Conservation (phyloP, 2,797 vertebrate species). For the Cetoscarus ocellatus region DNA sequence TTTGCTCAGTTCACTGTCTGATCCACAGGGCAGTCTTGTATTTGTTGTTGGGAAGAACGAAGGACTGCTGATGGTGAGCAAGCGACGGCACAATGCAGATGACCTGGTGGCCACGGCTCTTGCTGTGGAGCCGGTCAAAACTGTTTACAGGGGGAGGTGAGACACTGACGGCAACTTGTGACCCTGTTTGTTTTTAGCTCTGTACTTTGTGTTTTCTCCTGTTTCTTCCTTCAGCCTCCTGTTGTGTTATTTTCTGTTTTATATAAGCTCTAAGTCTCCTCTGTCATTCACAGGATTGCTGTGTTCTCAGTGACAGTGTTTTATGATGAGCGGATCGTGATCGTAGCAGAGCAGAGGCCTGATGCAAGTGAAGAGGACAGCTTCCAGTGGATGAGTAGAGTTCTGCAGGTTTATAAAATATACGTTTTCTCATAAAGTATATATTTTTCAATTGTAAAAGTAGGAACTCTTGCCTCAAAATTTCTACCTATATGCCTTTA, state of each 20-base stretch:
- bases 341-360: slow-evolving; percentile 96
- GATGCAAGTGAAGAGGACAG: slow-evolving; percentile 98
- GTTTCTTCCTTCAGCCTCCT: background rate
- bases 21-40: slow-evolving; percentile 93
- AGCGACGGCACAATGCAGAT: slow-evolving; percentile 94
- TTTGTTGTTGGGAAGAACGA: slow-evolving; percentile 98
- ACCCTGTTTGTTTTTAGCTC: background rate
- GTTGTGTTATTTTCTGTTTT: background rate
- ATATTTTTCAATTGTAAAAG: background rate
- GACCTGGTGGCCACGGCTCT: slow-evolving; percentile 96
- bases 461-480: no score
- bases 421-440: background rate
- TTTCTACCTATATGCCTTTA: no score
- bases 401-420: slow-evolving; percentile 88
- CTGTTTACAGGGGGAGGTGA: slow-evolving; percentile 97
- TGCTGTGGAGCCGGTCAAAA: slow-evolving; percentile 97
- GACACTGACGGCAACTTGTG: slow-evolving; percentile 35
- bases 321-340: slow-evolving; percentile 97
- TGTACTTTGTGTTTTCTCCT: background rate
- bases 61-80: slow-evolving; percentile 92
- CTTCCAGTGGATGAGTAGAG: slow-evolving; percentile 99
- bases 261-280: slow-evolving; percentile 3
- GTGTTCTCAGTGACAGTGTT: slow-evolving; percentile 97
- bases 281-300: slow-evolving; percentile 87
- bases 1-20: slow-evolving; percentile 11